phyloP scores from a whole-genome alignment of 2,888 invertebrate species.

The Halictus ligatus region DNA sequence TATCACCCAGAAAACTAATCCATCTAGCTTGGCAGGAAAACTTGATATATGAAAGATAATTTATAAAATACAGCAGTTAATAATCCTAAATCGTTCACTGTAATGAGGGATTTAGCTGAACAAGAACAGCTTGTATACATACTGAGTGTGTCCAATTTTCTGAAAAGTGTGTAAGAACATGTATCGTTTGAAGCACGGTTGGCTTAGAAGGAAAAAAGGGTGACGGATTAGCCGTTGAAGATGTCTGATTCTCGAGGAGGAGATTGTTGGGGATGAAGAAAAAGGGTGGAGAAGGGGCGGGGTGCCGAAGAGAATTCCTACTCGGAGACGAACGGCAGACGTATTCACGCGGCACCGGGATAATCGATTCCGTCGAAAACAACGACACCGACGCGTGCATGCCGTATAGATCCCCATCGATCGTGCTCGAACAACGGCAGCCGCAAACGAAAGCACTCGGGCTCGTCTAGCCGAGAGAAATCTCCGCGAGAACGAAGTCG shows the following conservation, averaged over 20 bases:
- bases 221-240: neutral
- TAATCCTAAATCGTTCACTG: neutral
- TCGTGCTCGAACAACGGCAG: slow-evolving; percentile 49
- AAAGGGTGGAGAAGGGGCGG: neutral
- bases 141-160: neutral
- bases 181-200: neutral
- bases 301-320: neutral
- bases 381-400: slow-evolving; percentile 17
- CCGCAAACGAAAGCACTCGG: slow-evolving; percentile 52
- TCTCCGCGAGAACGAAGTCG: slow-evolving; percentile 40
- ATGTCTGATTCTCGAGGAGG: neutral
- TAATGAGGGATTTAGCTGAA: neutral
- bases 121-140: neutral
- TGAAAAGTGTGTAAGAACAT: neutral
- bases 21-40: no score
- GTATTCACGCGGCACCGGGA: slow-evolving; percentile 37
- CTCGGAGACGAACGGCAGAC: neutral
- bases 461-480: slow-evolving; percentile 42
- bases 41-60: no score
- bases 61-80: neutral
- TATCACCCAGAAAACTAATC: no score
- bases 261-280: neutral
- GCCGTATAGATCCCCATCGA: slow-evolving; percentile 27
- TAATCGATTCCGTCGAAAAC: slow-evolving; percentile 50
- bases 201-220: neutral